A percentile compares a stretch with the other conserved stretches of the same genome.
These are phyloP conservation scores for Cairina moschata DNA, from an alignment of 2,113 vertebrate species.

Conservation along the genomic window DNA sequence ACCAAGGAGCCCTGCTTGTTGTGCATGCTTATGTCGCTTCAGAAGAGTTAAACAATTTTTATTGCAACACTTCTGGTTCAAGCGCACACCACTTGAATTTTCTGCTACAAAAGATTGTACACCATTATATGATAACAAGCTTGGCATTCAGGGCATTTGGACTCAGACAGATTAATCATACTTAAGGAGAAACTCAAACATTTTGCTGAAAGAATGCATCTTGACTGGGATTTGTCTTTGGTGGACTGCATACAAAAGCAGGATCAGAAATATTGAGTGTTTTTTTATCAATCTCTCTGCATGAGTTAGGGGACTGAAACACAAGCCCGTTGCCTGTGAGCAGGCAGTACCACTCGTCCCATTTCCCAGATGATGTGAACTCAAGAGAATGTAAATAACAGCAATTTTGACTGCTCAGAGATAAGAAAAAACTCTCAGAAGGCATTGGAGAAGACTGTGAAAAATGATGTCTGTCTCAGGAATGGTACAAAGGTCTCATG, in stretches of 20 bases:
- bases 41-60: not conserved
- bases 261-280: not conserved
- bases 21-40: not conserved
- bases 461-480: not conserved
- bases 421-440: not conserved
- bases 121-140: not conserved
- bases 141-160: not conserved
- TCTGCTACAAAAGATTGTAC: no score
- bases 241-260: not conserved
- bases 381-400: not conserved
- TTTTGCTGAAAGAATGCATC: not conserved
- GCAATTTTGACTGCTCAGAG: not conserved
- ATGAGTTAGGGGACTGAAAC: not conserved
- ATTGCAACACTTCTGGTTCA: not conserved
- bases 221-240: not conserved
- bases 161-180: not conserved
- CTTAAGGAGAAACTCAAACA: not conserved
- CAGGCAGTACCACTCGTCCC: no score
- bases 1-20: not conserved
- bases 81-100: not conserved
- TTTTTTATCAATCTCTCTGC: not conserved
- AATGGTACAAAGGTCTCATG: fast-evolving
- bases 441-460: not conserved
- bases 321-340: not conserved
- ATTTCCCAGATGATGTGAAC: not conserved